phyloP scores from a whole-genome alignment of 2,113 vertebrate genomes.

The Prinia subflava region DNA sequence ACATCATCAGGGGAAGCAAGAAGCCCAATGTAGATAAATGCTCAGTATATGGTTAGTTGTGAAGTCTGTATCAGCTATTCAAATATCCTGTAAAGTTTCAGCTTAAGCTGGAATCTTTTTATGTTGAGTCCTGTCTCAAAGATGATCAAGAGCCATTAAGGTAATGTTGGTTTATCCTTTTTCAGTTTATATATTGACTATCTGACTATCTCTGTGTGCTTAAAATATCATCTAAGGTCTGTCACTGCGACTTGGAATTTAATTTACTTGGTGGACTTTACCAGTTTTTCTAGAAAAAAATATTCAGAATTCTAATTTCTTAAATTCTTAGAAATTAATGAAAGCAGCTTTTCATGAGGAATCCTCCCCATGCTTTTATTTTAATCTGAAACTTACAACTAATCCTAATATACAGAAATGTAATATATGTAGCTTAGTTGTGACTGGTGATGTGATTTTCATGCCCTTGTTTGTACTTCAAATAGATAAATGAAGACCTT shows the following conservation, averaged over 20 bases:
- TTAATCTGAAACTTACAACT: background rate
- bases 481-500: background rate
- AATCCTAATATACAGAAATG: background rate
- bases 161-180: background rate
- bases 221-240: background rate
- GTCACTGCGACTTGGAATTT: background rate
- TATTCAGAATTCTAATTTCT: background rate
- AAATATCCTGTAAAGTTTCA: background rate
- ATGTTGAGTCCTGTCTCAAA: background rate
- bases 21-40: background rate
- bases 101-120: background rate
- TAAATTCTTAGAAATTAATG: background rate
- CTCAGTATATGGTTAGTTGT: background rate
- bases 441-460: background rate
- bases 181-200: background rate
- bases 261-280: background rate
- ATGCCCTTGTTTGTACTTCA: background rate
- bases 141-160: background rate
- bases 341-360: background rate
- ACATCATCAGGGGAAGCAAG: slow-evolving; percentile 22
- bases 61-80: background rate
- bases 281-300: background rate
- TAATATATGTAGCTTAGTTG: background rate
- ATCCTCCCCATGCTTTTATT: background rate
- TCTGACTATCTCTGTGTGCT: background rate